Percentiles rank a stretch among this genome's conserved stretches.
Evolutionary conservation across 2,888 invertebrate species (phyloP).

Genomic region (Melanostoma scalare): DNA sequence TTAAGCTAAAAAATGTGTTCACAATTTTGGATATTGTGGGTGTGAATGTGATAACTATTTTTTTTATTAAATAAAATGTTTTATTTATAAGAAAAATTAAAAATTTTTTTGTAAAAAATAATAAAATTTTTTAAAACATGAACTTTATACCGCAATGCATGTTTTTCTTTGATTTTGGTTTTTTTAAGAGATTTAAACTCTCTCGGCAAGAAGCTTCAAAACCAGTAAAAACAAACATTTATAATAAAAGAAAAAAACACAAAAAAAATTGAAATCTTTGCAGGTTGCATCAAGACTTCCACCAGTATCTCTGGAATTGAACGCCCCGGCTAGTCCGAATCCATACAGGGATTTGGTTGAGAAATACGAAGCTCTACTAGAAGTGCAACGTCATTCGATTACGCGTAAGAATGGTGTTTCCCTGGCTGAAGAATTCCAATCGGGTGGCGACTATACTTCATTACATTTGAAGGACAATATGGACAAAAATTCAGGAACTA

Average conservation of each 20-base stretch:
- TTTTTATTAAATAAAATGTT: constrained; percentile 35
- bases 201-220: constrained; percentile 69
- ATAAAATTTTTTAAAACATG: constrained; percentile 50
- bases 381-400: constrained; percentile 88
- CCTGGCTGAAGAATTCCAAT: constrained; percentile 86
- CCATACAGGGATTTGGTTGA: constrained; percentile 91
- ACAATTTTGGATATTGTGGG: constrained; percentile 55
- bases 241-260: constrained; percentile 37
- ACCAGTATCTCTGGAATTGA: constrained; percentile 77
- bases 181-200: constrained; percentile 48
- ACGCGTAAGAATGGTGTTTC: constrained; percentile 81
- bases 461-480: constrained; percentile 45
- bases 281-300: constrained; percentile 76
- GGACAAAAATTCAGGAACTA: constrained; percentile 48
- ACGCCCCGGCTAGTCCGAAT: constrained; percentile 83
- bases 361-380: constrained; percentile 92
- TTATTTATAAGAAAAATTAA: constrained; percentile 31
- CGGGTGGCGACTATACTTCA: constrained; percentile 87
- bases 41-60: constrained; percentile 61
- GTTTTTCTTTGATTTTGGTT: constrained; percentile 48
- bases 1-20: constrained; percentile 42
- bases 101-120: constrained; percentile 18
- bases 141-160: constrained; percentile 41
- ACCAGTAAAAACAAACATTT: constrained; percentile 30
- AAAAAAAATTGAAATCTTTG: constrained; percentile 64